These are phyloP conservation scores for Artemia sinica DNA, from an alignment of 2,888 invertebrate species.

Conservation along the genomic window DNA sequence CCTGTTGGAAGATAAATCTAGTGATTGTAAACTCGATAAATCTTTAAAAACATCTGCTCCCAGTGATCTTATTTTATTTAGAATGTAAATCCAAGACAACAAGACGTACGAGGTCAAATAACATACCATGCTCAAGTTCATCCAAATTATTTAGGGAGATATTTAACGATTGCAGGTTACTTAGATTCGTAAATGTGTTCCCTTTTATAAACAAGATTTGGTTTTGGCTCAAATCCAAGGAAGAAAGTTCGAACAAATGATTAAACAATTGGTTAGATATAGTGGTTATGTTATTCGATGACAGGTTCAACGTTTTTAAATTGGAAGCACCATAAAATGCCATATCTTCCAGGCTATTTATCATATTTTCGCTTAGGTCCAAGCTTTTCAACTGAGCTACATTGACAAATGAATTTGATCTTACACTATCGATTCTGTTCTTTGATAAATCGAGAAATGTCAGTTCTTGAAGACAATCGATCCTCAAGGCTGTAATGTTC, in stretches of 20 bases:
- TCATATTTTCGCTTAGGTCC: constrained; percentile 54
- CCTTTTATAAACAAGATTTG: constrained; percentile 54
- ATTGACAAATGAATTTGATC: constrained; percentile 51
- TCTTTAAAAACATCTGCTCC: constrained; percentile 71
- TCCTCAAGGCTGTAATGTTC: constrained; percentile 54
- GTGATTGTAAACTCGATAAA: constrained; percentile 63
- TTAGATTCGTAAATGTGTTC: constrained; percentile 51
- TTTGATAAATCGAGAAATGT: constrained; percentile 46
- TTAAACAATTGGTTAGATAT: constrained; percentile 61
- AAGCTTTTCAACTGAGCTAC: constrained; percentile 50
- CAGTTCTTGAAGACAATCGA: constrained; percentile 32
- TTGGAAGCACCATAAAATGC: constrained; percentile 51
- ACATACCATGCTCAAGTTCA: constrained; percentile 60
- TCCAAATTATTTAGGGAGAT: constrained; percentile 54
- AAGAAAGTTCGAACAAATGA: constrained; percentile 49
- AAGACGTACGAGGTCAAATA: constrained; percentile 56
- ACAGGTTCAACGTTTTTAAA: constrained; percentile 53
- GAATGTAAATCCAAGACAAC: constrained; percentile 68
- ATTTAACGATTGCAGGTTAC: constrained; percentile 49
- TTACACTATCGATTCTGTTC: constrained; percentile 51
- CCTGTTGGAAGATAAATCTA: constrained; percentile 67
- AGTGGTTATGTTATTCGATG: constrained; percentile 55
- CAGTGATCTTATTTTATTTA: constrained; percentile 63
- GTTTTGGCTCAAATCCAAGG: constrained; percentile 58
- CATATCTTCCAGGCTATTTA: constrained; percentile 52